Evolutionary conservation across 2,113 vertebrate genomes (phyloP), one percentile per base, ranked within the genome.

Genomic region (Sapajus apella): DNA sequence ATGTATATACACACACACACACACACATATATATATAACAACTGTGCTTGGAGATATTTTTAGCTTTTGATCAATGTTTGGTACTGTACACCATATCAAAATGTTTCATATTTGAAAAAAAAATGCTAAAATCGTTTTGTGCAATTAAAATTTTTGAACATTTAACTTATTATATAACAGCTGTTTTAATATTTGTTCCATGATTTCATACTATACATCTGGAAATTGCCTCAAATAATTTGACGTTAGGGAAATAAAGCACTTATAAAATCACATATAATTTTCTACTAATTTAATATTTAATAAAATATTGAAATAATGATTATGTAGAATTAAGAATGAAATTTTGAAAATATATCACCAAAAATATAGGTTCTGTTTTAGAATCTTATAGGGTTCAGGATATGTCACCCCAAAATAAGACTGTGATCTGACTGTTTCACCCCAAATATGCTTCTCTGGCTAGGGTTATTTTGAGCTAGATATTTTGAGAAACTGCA

Each of bases 161-260:
- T 35, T 90, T 43, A 87, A 30, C 82, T 37, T n/a, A 80, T 90
- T 89, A 75, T 45, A 21, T 81, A 79, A 64, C 1, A 77, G 16
- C 13, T 93, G 27, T 86, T 93, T 96, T 70, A 93, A 75, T 61
- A n/a, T 43, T 95, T 95, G 12, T 8, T 94, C 6, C 68, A 55
- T 43, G 2, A 80, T 84, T 89, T 76, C n/a, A 72, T 52, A 47
- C 3, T 40, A 13, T 43, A 35, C 20, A 86, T 40, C 13, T 81
- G 45, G 11, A 12, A 95, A 84, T 3, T 64, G 7, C 4, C 52
- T 23, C 35, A 93, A 81, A 80, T 85, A 85, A 81, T 55, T 72
- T 81, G n/a, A 90, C 92, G 9, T 21, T 82, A 81, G 14, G 18
- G 6, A 72, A 90, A 68, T 25, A 52, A 21, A 94, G 9, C 5